These are phyloP conservation scores for Magallana angulata DNA, from an alignment of 1,140 invertebrate genomes.

Conservation along the genomic window DNA sequence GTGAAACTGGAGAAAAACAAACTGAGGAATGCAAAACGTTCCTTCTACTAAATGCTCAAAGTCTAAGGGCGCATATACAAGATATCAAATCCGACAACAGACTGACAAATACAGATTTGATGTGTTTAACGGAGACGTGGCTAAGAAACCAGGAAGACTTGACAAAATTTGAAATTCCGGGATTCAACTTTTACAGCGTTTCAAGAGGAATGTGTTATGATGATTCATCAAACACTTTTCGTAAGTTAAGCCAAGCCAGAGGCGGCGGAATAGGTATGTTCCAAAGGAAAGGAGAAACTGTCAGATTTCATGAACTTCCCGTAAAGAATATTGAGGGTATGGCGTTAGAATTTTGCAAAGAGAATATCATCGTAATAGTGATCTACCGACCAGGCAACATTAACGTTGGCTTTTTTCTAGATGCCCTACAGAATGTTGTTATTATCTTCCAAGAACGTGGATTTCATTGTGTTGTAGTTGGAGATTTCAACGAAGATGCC, in stretches of 20 bases:
- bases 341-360: neutral
- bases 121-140: conserved; percentile 42
- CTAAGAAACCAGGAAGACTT: neutral
- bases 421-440: neutral
- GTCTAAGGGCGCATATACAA: neutral
- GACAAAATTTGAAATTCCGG: neutral
- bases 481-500: conserved; percentile 30
- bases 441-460: too few relatives aligned
- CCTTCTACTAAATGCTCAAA: conserved; percentile 7
- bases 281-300: neutral
- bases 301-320: neutral
- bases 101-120: neutral
- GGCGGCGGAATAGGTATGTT: neutral
- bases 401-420: neutral
- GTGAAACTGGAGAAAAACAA: neutral
- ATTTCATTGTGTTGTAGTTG: neutral
- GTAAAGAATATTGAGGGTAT: too few relatives aligned
- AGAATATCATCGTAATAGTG: neutral
- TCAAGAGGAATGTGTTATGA: neutral
- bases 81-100: neutral
- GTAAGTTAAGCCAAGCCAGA: neutral
- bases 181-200: neutral
- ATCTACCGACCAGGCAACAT: neutral
- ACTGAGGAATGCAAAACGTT: neutral
- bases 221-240: neutral